Conservation (phyloP, 1,140 invertebrate genomes). For the Fopius arisanus region DNA sequence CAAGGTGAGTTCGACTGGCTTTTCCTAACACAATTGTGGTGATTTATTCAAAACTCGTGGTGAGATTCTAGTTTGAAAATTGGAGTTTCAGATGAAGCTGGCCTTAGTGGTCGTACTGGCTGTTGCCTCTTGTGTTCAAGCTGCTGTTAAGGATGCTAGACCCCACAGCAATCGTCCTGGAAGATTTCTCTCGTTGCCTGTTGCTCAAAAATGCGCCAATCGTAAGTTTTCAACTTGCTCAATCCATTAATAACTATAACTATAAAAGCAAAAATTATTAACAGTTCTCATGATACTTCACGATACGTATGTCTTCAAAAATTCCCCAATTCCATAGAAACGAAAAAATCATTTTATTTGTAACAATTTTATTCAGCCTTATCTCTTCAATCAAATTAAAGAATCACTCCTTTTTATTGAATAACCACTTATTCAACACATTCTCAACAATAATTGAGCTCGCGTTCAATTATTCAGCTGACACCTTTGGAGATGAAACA, state of each 20-base stretch:
- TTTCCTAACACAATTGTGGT: not conserved
- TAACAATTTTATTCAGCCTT: too few species aligned
- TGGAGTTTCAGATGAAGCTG: constrained; percentile 55
- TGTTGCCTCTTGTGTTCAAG: constrained; percentile 47
- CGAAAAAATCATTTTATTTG: too few species aligned
- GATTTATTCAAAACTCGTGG: not conserved
- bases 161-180: constrained; percentile 67
- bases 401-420: too few species aligned
- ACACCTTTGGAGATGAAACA: not conserved
- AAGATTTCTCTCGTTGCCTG: constrained; percentile 80
- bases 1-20: not conserved
- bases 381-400: too few species aligned
- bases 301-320: too few species aligned
- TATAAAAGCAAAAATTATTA: not conserved
- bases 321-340: too few species aligned
- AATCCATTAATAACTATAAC: too few species aligned
- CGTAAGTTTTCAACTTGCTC: constrained; percentile 81
- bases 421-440: too few species aligned
- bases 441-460: not conserved
- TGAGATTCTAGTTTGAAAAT: not conserved
- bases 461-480: not conserved
- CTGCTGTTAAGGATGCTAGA: constrained; percentile 62
- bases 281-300: not conserved
- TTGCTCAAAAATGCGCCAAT: constrained; percentile 80
- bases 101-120: constrained; percentile 50